Base-by-base conservation (phyloP, 2,888 invertebrate species). In the Acanthosepion lycidas region DNA sequence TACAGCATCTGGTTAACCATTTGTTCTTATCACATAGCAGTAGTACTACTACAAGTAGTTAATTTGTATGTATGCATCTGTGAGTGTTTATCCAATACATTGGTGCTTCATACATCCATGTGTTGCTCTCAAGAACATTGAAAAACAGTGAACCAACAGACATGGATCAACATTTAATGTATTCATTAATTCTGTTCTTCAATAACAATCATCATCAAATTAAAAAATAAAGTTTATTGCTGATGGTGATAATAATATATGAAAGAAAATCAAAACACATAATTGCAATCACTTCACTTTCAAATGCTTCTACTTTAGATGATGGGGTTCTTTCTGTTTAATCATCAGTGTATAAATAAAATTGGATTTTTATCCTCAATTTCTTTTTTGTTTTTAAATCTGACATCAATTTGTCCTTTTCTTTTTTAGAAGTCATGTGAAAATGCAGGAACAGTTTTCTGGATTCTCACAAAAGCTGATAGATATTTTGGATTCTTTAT, bases 41-140 rank as follows among this genome's bases (percentile, higher is more conserved):
- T 78, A 78, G 78, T 78, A 78, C 78, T n/a, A 78, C 78, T 78
- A 78, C 78, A 78, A 78, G n/a, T 78, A 78, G n/a, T 78, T 78
- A 4, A 78, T 78, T n/a, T 78, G 78, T 78, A 78, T 78, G 78
- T 78, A 78, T 78, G 78, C 78, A 78, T 78, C 78, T 78, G 78
- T 28, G 78, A 78, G 78, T 78, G n/a, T n/a, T 78, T 78, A 78
- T 18, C 78, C 78, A 78, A 78, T 78, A 78, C n/a, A n/a, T 78
- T 78, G 78, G 78, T 78, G 78, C 78, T 78, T 78, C 78, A 78
- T 78, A 78, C 78, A 78, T n/a, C n/a, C 78, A 78, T 78, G 78
- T 78, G 78, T 78, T 78, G 28, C 78, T 78, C 78, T 78, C n/a
- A 78, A 78, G 78, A 78, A 78, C n/a, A 78, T 78, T 78, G n/a